A percentile compares a stretch with the other conserved stretches of the same genome.
These are phyloP conservation scores for Dryococelus australis DNA, from an alignment of 2,888 invertebrate genomes.

Conservation along the genomic window DNA sequence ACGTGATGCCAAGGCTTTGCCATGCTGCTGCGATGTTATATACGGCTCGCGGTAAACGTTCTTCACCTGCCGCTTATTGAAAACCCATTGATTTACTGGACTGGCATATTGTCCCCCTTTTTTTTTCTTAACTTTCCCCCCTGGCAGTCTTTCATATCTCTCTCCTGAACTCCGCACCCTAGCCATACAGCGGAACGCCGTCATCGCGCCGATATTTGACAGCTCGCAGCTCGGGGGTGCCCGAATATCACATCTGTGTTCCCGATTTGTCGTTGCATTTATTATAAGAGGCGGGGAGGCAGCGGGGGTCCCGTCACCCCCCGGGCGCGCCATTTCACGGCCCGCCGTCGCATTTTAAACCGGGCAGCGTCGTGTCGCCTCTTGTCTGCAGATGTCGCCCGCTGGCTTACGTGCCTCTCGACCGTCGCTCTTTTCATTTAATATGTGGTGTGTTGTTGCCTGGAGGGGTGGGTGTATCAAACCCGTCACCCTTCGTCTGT, in stretches of 20 bases:
- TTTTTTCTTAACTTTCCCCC: not conserved
- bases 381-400: slow-evolving; percentile 24
- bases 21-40: not conserved
- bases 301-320: not conserved
- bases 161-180: not conserved
- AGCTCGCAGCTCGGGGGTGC: not conserved
- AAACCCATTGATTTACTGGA: slow-evolving; percentile 26
- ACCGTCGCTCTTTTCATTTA: slow-evolving; percentile 18
- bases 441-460: slow-evolving; percentile 27
- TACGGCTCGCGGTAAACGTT: not conserved
- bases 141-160: slow-evolving; percentile 6
- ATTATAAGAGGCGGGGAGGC: not conserved
- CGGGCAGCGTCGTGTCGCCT: not conserved
- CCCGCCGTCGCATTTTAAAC: slow-evolving; percentile 17
- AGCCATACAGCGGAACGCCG: not conserved
- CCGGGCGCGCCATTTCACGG: not conserved
- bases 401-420: not conserved
- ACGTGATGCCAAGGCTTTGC: too few relatives aligned
- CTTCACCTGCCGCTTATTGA: slow-evolving; percentile 25
- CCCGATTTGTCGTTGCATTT: slow-evolving; percentile 35
- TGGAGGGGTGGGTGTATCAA: not conserved
- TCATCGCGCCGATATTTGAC: not conserved
- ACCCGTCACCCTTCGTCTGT: not conserved
- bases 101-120: not conserved
- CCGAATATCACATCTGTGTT: slow-evolving; percentile 32